These are phyloP conservation scores for Acipenser oxyrinchus DNA, from an alignment of 2,797 vertebrate genomes.

Conservation along the genomic window DNA sequence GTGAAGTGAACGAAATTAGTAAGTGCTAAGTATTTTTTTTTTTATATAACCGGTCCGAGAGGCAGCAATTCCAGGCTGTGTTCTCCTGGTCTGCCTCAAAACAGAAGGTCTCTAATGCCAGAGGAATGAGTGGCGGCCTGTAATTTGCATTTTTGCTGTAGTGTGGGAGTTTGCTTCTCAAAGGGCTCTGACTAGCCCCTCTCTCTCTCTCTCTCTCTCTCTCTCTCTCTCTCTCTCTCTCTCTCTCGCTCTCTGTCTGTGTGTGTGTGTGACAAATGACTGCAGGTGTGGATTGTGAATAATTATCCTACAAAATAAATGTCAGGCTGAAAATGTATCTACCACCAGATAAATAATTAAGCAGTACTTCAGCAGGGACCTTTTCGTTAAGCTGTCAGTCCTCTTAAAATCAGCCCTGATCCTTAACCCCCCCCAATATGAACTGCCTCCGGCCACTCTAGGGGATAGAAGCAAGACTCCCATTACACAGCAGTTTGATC, in stretches of 20 bases:
- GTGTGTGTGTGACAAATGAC: neutral
- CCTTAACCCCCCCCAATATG: neutral
- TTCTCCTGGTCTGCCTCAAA: neutral
- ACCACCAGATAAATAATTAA: constrained; percentile 10
- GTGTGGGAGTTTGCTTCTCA: neutral
- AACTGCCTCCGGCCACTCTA: constrained; percentile 1
- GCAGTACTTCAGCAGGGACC: neutral
- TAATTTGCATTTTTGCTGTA: constrained; percentile 1
- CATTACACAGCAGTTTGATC: too few relatives aligned
- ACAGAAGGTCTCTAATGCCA: neutral
- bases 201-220: neutral
- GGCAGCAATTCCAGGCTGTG: neutral
- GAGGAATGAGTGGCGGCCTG: neutral
- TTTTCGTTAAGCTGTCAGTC: neutral
- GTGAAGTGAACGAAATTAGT: too few relatives aligned
- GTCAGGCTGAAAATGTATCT: neutral
- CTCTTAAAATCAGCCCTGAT: neutral
- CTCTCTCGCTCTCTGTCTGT: neutral
- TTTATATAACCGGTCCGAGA: too few relatives aligned
- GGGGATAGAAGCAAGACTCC: too few relatives aligned
- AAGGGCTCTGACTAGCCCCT: neutral
- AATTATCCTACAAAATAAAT: constrained; percentile 2
- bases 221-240: neutral
- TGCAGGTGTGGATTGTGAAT: constrained; percentile 6
- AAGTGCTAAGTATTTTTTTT: too few relatives aligned